A percentile compares a stretch with the other conserved stretches of the same genome.
phyloP scores from a whole-genome alignment of 1,140 invertebrate species.

The Hesperophylax magnus region DNA sequence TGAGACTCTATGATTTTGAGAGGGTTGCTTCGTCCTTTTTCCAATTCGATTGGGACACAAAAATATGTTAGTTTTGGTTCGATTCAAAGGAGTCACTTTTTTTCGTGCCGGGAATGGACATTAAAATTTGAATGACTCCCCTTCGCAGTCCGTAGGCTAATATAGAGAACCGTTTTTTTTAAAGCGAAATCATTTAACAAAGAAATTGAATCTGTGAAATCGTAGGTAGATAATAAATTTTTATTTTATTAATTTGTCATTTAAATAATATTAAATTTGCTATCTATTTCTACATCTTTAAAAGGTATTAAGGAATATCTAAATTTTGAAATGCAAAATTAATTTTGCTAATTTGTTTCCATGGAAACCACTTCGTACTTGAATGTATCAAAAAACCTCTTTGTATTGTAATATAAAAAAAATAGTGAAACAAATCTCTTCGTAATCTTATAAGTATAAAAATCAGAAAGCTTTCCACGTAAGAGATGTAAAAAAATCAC shows the following conservation, averaged over 20 bases:
- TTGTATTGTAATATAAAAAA: not conserved
- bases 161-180: not conserved
- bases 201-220: too few relatives aligned
- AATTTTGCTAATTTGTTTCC: too few relatives aligned
- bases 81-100: conserved; percentile 32
- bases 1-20: conserved; percentile 54
- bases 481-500: conserved; percentile 24
- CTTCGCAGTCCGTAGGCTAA: not conserved
- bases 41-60: conserved; percentile 56
- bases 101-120: not conserved
- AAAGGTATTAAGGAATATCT: too few relatives aligned
- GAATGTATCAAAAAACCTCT: too few relatives aligned
- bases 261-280: too few relatives aligned
- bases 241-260: too few relatives aligned
- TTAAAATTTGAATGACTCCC: conserved; percentile 36
- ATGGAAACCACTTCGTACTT: too few relatives aligned
- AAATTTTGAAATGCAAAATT: too few relatives aligned
- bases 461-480: conserved; percentile 14
- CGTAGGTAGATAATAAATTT: too few relatives aligned
- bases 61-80: conserved; percentile 51
- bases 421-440: not conserved
- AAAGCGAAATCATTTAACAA: not conserved
- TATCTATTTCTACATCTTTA: too few relatives aligned
- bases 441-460: not conserved
- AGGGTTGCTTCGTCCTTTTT: conserved; percentile 50